Percentiles rank a stretch among this genome's conserved stretches.
Evolutionary conservation across 1,140 invertebrate genomes (phyloP).

Genomic region (Hyphantria cunea): DNA sequence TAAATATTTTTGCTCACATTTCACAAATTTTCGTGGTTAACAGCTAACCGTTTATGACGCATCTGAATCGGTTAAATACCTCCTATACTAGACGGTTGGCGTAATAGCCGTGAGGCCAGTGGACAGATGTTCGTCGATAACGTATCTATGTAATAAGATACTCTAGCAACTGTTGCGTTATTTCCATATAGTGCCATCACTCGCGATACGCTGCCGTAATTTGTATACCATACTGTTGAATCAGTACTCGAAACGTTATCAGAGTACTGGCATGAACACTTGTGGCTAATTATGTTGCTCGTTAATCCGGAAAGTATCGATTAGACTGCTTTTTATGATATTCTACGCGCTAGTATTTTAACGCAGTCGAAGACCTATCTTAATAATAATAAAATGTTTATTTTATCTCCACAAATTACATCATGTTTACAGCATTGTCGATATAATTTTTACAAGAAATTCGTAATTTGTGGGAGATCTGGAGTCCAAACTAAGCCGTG

Average conservation of each 20-base stretch:
- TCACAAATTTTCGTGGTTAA: too few species aligned
- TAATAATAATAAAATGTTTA: too few species aligned
- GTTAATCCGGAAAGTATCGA: conserved; percentile 27
- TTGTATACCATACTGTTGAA: conserved; percentile 24
- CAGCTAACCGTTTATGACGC: conserved; percentile 12
- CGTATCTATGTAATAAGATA: conserved; percentile 26
- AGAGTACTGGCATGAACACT: conserved; percentile 7
- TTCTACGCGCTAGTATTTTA: too few species aligned
- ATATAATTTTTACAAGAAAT: too few species aligned
- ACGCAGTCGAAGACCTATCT: too few species aligned
- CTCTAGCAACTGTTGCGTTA: conserved; percentile 8
- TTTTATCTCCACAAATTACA: too few species aligned
- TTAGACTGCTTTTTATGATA: conserved; percentile 3
- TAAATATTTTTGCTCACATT: too few species aligned
- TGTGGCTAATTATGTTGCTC: conserved; percentile 36
- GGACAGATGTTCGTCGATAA: conserved; percentile 27
- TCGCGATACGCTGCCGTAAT: conserved; percentile 24
- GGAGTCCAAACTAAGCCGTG: too few species aligned
- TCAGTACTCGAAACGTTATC: conserved; percentile 30
- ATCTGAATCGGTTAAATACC: conserved; percentile 12
- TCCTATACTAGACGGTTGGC: conserved; percentile 7
- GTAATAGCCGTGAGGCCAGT: conserved; percentile 15
- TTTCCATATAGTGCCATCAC: neutral
- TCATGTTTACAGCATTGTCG: too few species aligned
- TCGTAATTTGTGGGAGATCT: too few species aligned